Evolutionary conservation across 2,113 vertebrate species (phyloP).

Genomic region (Pogonocichla stellata): DNA sequence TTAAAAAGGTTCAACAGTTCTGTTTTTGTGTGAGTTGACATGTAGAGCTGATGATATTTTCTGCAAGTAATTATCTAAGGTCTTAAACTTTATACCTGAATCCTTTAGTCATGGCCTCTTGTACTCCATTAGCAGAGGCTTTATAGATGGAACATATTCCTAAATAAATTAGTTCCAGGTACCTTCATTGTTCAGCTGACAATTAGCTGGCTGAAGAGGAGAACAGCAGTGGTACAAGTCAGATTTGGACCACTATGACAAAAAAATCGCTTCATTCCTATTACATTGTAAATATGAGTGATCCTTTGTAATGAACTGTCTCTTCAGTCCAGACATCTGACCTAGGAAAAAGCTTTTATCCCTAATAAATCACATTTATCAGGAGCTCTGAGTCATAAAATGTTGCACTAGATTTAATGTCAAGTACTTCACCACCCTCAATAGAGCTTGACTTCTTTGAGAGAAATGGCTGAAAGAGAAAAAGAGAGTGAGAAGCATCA

Average conservation of each 20-base stretch:
- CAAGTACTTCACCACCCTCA: background rate
- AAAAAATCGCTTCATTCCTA: background rate
- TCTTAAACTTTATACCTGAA: background rate
- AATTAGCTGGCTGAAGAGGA: conserved; percentile 8
- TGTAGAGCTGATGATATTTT: background rate
- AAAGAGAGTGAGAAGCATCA: background rate
- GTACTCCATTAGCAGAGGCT: background rate
- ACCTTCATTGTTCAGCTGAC: background rate
- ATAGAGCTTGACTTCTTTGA: background rate
- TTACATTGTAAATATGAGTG: conserved; percentile 15
- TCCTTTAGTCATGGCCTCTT: conserved; percentile 13
- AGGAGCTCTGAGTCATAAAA: conserved; percentile 27
- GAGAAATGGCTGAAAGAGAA: background rate
- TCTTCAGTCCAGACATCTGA: conserved; percentile 31
- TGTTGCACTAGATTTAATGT: background rate
- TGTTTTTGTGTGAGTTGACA: background rate
- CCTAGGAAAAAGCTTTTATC: conserved; percentile 43
- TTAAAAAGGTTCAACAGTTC: background rate
- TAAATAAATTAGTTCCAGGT: conserved; percentile 23
- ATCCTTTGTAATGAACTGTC: background rate
- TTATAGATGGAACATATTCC: background rate
- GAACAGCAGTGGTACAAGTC: background rate
- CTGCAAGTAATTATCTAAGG: background rate
- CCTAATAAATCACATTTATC: conserved; percentile 13
- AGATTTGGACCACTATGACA: background rate